Conservation (phyloP, 2,113 vertebrate species). For the Phyllostomus discolor region DNA sequence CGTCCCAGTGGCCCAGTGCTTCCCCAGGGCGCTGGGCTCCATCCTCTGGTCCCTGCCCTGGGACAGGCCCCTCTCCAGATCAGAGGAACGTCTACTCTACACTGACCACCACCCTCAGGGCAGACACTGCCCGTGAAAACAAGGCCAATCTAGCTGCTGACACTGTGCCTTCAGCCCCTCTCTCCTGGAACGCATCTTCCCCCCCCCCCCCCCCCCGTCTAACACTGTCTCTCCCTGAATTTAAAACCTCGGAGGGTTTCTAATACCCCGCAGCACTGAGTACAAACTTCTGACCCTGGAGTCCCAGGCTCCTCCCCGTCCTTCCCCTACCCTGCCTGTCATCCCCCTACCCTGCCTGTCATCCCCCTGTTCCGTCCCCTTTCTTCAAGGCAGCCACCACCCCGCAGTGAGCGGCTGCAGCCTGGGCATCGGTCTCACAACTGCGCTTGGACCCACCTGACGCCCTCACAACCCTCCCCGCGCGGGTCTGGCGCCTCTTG, state of each 20-base stretch:
- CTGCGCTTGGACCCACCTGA: background rate
- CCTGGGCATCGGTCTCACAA: background rate
- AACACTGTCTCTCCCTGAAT: background rate
- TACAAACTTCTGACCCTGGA: background rate
- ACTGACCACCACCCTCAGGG: background rate
- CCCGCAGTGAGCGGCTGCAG: fast-evolving
- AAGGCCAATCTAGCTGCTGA: background rate
- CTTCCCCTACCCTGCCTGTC: background rate
- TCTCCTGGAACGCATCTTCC: background rate
- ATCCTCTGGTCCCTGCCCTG: background rate
- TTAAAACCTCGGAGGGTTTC: background rate
- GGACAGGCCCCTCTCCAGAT: background rate
- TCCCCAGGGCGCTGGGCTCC: background rate
- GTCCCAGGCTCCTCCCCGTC: background rate
- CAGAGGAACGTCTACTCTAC: background rate
- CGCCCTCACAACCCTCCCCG: background rate
- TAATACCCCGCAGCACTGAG: background rate
- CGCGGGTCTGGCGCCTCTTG: background rate
- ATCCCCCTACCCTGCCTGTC: background rate
- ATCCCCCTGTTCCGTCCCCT: background rate
- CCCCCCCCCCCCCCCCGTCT: too few species aligned
- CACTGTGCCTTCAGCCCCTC: background rate
- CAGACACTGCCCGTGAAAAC: background rate
- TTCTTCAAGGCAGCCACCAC: background rate
- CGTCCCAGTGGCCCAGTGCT: background rate